These are phyloP conservation scores for Nothobranchius kuhntae DNA, from an alignment of 2,113 vertebrate genomes.

Conservation along the genomic window DNA sequence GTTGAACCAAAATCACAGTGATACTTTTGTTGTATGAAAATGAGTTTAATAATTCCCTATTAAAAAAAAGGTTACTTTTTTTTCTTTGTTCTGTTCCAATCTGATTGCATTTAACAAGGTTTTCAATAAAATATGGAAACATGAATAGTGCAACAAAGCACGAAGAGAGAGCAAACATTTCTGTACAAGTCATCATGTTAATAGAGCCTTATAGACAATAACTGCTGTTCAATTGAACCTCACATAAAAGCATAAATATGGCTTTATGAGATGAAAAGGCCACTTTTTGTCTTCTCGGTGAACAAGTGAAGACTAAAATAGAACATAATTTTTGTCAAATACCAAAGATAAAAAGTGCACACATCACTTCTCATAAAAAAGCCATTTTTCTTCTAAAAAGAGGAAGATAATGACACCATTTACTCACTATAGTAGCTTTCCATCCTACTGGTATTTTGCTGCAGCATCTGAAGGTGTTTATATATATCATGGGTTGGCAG, in stretches of 20 bases:
- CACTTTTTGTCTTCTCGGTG: not conserved
- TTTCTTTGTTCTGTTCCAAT: too few relatives aligned
- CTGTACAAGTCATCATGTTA: not conserved
- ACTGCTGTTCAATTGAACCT: not conserved
- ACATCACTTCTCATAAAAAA: not conserved
- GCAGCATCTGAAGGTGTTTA: conserved; percentile 3
- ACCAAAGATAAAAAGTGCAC: not conserved
- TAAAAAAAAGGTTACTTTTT: not conserved
- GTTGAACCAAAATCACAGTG: not conserved
- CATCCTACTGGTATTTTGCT: not conserved
- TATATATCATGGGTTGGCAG: not conserved
- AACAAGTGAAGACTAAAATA: not conserved
- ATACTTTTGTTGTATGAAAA: not conserved
- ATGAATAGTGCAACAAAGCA: not conserved
- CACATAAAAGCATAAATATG: not conserved
- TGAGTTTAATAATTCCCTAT: not conserved
- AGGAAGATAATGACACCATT: not conserved
- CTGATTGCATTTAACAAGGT: too few relatives aligned
- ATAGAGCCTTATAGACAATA: not conserved
- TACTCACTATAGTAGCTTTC: not conserved
- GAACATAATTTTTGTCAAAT: not conserved
- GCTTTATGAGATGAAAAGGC: not conserved
- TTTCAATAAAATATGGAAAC: not conserved
- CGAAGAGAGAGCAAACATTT: not conserved
- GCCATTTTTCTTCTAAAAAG: not conserved